Base-by-base conservation (phyloP, 2,797 vertebrate species). In the Parambassis ranga region DNA sequence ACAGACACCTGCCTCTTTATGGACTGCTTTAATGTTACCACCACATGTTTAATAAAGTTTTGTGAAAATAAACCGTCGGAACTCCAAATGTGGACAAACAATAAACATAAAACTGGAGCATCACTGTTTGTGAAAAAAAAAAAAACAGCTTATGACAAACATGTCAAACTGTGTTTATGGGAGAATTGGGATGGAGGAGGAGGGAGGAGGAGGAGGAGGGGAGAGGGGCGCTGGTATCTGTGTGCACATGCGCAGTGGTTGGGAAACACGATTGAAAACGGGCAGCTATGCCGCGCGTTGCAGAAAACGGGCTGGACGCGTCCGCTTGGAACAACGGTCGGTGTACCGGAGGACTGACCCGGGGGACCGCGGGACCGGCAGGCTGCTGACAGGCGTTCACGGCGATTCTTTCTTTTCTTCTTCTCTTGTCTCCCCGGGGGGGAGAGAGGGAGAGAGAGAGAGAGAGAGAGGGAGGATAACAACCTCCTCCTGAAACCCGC, bases 251-350 rank as follows among this genome's bases (percentile, higher is more conserved):
- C 92, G 91, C 91, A 85, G 20, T 84, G 19, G 56, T 62, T 71
- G 74, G 75, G 86, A 89, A 83, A 56, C 75, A 33, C 81, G 78
- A 74, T 92, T 89, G 92, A 93, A 92, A 94, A 92, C 90, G 85
- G 80, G 85, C 89, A 91, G 92, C 84, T 88, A 91, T 92, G 90
- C 88, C 89, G 88, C 86, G 84, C 81, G 81, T 59, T 65, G 75
- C 83, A 81, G 86, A 86, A 63, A 76, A 60, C 75, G 64, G 74
- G 85, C 79, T 79, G 87, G 86, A 90, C 86, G 85, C 82, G 87
- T 89, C 84, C 76, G 71, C 80, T 79, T 65, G 77, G 83, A 88
- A 75, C 79, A 64, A 72, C 81, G 69, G 69, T 51, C 52, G 75
- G 48, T 31, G 80, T 22, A 77, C 49, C 59, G 76, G 80, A 85